A percentile compares a stretch with the other conserved stretches of the same genome.
Evolutionary conservation across 1,140 invertebrate species (phyloP).

Genomic region (Callitettix versicolor): DNA sequence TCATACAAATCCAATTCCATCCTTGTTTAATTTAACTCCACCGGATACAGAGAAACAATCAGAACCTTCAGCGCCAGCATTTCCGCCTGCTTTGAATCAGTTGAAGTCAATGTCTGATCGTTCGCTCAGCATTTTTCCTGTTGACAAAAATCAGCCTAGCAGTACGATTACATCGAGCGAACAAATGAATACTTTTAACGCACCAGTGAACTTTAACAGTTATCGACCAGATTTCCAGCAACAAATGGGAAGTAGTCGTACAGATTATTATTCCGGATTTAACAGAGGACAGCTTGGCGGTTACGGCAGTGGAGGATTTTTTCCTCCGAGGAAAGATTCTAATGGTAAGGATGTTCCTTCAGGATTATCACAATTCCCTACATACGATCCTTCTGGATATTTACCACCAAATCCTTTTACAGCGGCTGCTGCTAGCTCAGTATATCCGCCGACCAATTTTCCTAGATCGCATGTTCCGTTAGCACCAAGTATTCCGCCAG

Average conservation of each 20-base stretch:
- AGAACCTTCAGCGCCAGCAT: slow-evolving; percentile 1
- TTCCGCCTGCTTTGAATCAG: not conserved
- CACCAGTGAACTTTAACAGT: not conserved
- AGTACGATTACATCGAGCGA: not conserved
- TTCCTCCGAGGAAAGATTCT: slow-evolving; percentile 8
- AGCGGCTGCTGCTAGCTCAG: slow-evolving; percentile 9
- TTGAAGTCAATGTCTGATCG: not conserved
- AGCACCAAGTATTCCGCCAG: not conserved
- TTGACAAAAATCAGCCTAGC: not conserved
- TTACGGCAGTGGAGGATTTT: not conserved
- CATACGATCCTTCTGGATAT: not conserved
- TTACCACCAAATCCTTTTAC: slow-evolving; percentile 12
- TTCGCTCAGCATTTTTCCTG: slow-evolving; percentile 9
- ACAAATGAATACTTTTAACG: not conserved
- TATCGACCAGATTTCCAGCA: slow-evolving; percentile 9
- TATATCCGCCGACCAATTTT: not conserved
- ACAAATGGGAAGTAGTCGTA: not conserved
- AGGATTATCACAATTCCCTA: not conserved
- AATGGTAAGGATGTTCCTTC: slow-evolving; percentile 6
- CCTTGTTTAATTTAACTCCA: not conserved
- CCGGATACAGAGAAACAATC: not conserved
- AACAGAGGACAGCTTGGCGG: not conserved
- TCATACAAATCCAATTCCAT: slow-evolving; percentile 3
- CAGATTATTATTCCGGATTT: slow-evolving; percentile 10
- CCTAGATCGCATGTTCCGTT: not conserved